Conservation (phyloP, 1,140 invertebrate genomes). For the Eupeodes corollae region DNA sequence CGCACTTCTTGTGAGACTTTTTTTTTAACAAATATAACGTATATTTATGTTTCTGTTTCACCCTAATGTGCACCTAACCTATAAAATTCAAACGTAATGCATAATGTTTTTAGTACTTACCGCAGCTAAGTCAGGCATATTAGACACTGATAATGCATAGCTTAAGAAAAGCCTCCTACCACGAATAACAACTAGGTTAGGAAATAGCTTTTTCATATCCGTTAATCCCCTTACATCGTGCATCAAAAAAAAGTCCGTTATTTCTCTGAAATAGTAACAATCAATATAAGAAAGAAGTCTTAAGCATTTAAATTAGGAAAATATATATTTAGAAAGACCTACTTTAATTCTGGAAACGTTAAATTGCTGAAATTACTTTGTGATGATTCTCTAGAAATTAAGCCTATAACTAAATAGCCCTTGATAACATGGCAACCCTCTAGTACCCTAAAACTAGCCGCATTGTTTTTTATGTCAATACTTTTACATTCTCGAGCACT, state of each 20-base stretch:
- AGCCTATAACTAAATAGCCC: conserved; percentile 66
- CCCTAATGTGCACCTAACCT: too few relatives aligned
- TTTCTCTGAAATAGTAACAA: conserved; percentile 43
- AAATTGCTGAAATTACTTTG: neutral
- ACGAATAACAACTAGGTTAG: conserved; percentile 84
- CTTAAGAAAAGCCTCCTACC: conserved; percentile 77
- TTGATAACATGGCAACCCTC: conserved; percentile 74
- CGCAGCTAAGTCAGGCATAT: conserved; percentile 19
- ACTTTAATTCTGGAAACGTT: neutral
- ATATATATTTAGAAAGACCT: neutral
- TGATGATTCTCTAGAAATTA: conserved; percentile 45
- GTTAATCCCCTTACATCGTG: conserved; percentile 62
- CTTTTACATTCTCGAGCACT: conserved; percentile 47
- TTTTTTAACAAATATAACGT: too few relatives aligned
- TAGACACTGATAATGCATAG: conserved; percentile 69
- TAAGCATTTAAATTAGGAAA: neutral
- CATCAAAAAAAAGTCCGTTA: conserved; percentile 49
- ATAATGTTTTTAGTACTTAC: conserved; percentile 8
- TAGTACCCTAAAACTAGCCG: conserved; percentile 54
- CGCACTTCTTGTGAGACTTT: too few relatives aligned
- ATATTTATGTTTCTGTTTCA: too few relatives aligned
- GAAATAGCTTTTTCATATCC: conserved; percentile 73
- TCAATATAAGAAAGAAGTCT: neutral
- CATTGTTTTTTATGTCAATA: conserved; percentile 69
- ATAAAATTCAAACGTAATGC: too few relatives aligned